Evolutionary conservation across 1,140 invertebrate species (phyloP).

Genomic region (Trichonephila clavipes): DNA sequence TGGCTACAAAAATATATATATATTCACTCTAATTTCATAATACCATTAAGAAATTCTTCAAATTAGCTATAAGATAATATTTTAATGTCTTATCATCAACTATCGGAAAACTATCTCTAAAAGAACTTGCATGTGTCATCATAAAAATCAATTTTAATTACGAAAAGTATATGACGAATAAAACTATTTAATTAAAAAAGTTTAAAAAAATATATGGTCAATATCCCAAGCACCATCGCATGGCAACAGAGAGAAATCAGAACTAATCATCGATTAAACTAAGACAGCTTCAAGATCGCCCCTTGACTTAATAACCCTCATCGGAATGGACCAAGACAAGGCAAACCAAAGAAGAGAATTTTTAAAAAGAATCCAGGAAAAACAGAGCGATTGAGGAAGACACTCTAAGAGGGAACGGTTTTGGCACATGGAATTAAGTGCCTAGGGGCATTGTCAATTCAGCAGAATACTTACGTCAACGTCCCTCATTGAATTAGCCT

Average conservation of each 20-base stretch:
- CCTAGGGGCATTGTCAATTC: slow-evolving; percentile 67
- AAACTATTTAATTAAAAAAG: not conserved
- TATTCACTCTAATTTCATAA: too few relatives aligned
- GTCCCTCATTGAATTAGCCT: slow-evolving; percentile 61
- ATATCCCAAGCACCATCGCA: not conserved
- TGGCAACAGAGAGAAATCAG: slow-evolving; percentile 36
- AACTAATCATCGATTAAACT: slow-evolving; percentile 41
- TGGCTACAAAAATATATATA: too few relatives aligned
- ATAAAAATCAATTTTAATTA: not conserved
- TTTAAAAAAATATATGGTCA: not conserved
- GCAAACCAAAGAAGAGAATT: not conserved
- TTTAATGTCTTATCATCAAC: too few relatives aligned
- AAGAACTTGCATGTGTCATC: too few relatives aligned
- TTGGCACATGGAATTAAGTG: slow-evolving; percentile 60
- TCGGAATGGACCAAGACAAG: slow-evolving; percentile 45
- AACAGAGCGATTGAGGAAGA: slow-evolving; percentile 34
- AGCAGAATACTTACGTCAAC: slow-evolving; percentile 68
- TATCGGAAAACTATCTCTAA: too few relatives aligned
- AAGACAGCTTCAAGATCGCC: not conserved
- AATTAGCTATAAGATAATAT: too few relatives aligned
- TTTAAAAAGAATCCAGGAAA: slow-evolving; percentile 44
- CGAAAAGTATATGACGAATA: not conserved
- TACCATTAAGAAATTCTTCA: too few relatives aligned
- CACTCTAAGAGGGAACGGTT: slow-evolving; percentile 19
- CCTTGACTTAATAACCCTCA: slow-evolving; percentile 62